Base-by-base conservation (phyloP, 64 coral and sea anemone genomes). In the Astreopora myriophthalma region DNA sequence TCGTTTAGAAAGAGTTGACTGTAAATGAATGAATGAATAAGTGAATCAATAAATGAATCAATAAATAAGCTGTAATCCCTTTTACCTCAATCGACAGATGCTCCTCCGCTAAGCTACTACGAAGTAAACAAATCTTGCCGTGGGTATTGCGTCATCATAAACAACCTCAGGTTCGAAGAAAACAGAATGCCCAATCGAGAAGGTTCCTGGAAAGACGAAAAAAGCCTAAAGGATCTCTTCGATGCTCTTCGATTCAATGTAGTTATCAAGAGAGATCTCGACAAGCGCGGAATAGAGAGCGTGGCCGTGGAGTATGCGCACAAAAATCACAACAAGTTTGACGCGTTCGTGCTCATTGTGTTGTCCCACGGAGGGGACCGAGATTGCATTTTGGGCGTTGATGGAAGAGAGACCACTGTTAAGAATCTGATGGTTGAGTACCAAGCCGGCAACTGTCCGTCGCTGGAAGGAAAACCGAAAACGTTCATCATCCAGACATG, bases 101-200 rank as follows among this genome's bases (percentile, higher is more conserved):
- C 9, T 6, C 1, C 30, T 31, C 28, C 22, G 14, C 29, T 30
- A 29, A 61, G 32, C 31, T 5, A 52, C 49, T 86, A 86, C 69
- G 63, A 86, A 19, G 34, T 86, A 19, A 76, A 61, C 23, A 32
- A 66, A 20, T 8, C 10, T 62, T 52, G 48, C 37, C 79, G 69
- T 34, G 90, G 90, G 6, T 48, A 48, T 17, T 92, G 90, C 35
- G 30, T 92, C 52, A 92, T 92, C 37, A 86, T 92, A 13, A 92
- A 85, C 49, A 92, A 92, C 51, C 7, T 58, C 2, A 86, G 34
- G 36, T 92, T 75, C 34, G 1, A 28, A 11, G 49, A 65, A 71
- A 48, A 75, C 0, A 8, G 10, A 14, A 0, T n/a, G 29, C 0
- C 33, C 8, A 22, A 73, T 20, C 69, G 90, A 11, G 33, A 34